Conservation (phyloP, 2,888 invertebrate species). For the Tuta absoluta region DNA sequence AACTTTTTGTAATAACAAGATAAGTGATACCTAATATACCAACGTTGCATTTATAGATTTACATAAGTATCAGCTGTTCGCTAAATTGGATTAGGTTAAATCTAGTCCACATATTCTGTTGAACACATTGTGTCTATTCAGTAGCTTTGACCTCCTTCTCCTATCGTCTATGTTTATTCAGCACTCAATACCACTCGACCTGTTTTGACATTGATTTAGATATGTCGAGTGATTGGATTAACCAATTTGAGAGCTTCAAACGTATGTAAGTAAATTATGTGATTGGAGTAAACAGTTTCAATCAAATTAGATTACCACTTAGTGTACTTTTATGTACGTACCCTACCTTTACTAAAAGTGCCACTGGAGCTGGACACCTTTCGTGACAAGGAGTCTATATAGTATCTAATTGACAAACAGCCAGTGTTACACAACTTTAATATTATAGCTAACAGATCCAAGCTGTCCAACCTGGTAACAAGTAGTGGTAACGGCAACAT, state of each 20-base stretch:
- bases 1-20: too few species aligned
- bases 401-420: conserved; percentile 20
- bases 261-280: too few species aligned
- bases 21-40: too few species aligned
- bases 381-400: background rate
- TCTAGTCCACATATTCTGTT: background rate
- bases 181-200: background rate
- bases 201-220: conserved; percentile 2
- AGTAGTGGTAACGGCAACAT: conserved; percentile 7
- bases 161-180: background rate
- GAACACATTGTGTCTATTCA: background rate
- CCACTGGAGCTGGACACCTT: background rate
- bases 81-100: background rate
- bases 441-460: conserved; percentile 21
- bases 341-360: too few species aligned
- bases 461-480: conserved; percentile 18
- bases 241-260: background rate
- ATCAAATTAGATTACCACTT: too few species aligned
- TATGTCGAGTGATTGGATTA: background rate
- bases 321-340: too few species aligned
- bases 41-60: too few species aligned
- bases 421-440: conserved; percentile 20
- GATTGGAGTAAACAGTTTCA: too few species aligned
- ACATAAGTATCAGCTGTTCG: background rate
- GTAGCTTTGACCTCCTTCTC: background rate